Evolutionary conservation across 2,113 vertebrate genomes (phyloP).

Genomic region (Xiphophorus couchianus): DNA sequence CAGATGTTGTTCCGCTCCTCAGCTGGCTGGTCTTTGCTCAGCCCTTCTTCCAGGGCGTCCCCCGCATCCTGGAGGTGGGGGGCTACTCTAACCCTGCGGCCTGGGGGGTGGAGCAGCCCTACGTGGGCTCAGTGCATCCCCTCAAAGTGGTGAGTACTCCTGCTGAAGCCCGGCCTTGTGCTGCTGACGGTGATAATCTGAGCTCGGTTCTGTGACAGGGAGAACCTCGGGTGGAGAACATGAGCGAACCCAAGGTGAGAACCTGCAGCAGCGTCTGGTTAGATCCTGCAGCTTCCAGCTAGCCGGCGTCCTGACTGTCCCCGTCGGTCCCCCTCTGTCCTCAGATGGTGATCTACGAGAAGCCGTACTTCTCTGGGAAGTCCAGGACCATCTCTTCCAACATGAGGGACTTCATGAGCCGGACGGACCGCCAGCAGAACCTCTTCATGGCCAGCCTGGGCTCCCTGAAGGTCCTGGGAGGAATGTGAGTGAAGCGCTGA

Average conservation of each 20-base stretch:
- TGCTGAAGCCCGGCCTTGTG: neutral
- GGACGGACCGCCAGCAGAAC: conserved; percentile 67
- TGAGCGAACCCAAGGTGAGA: conserved; percentile 87
- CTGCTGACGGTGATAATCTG: too few relatives aligned
- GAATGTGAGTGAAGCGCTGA: conserved; percentile 84
- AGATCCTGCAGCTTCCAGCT: neutral
- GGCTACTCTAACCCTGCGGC: conserved; percentile 86
- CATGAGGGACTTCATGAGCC: conserved; percentile 83
- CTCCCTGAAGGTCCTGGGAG: conserved; percentile 87
- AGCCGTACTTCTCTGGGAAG: conserved; percentile 84
- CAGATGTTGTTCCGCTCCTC: neutral
- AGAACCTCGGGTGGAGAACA: conserved; percentile 88
- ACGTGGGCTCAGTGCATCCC: conserved; percentile 89
- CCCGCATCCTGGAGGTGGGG: conserved; percentile 90
- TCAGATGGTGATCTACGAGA: conserved; percentile 88
- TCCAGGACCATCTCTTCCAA: conserved; percentile 84
- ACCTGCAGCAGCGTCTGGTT: neutral
- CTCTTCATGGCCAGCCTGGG: conserved; percentile 79
- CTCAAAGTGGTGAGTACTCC: conserved; percentile 83
- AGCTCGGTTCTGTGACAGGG: conserved; percentile 77
- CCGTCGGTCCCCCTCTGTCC: neutral
- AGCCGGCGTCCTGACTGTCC: neutral
- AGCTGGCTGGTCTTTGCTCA: conserved; percentile 93
- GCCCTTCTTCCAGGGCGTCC: conserved; percentile 89
- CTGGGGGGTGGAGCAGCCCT: conserved; percentile 86